Percentiles rank a stretch among this genome's conserved stretches.
Conservation (phyloP, 2,113 vertebrate species). For the Isichthys henryi region DNA sequence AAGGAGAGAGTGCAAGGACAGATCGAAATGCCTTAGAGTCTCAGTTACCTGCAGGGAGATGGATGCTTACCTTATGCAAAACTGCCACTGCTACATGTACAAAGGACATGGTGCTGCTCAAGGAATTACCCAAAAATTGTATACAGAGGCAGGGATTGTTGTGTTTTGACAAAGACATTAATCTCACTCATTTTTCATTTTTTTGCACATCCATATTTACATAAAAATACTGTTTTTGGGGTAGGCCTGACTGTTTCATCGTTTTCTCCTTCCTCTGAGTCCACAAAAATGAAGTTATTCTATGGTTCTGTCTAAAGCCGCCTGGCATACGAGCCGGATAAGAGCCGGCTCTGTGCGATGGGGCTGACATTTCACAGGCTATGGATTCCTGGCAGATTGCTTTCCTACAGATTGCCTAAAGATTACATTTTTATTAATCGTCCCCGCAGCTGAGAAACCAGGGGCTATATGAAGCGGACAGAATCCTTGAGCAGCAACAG, state of each 20-base stretch:
- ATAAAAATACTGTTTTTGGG: background rate
- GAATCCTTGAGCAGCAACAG: constrained; percentile 18
- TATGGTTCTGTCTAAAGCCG: background rate
- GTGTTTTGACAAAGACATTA: background rate
- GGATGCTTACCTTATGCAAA: background rate
- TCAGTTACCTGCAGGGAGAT: background rate
- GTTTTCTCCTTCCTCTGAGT: background rate
- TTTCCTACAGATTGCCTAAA: constrained; percentile 25
- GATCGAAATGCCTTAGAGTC: too few species aligned
- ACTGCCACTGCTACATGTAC: background rate
- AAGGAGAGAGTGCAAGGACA: background rate
- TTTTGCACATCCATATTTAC: background rate
- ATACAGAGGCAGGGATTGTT: background rate
- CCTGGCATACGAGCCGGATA: background rate
- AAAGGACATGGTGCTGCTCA: background rate
- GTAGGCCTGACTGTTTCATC: background rate
- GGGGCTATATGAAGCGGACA: constrained; percentile 4
- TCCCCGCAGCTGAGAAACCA: constrained; percentile 17
- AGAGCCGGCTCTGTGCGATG: constrained; percentile 5
- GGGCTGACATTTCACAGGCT: constrained; percentile 25
- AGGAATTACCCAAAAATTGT: background rate
- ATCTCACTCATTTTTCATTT: background rate
- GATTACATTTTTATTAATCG: constrained; percentile 46
- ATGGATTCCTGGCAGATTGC: background rate
- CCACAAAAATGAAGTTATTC: background rate